phyloP scores from a whole-genome alignment of 2,797 vertebrate genomes.

The Falco biarmicus region DNA sequence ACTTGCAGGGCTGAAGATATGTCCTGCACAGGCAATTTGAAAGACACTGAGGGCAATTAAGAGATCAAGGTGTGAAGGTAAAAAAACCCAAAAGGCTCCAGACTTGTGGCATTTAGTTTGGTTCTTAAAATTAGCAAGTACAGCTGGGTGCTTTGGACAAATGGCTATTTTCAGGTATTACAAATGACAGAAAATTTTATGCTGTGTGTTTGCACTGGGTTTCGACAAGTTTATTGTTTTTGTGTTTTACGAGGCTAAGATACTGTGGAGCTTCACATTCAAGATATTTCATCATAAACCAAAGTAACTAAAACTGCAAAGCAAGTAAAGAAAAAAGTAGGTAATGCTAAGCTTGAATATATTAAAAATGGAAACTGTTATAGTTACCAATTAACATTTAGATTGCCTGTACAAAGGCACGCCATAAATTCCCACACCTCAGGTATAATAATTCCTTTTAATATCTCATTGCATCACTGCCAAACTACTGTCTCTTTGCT shows the following conservation, averaged over 20 bases:
- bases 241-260: constrained; percentile 13
- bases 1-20: not conserved
- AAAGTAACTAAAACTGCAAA: constrained; percentile 27
- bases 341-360: constrained; percentile 6
- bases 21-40: not conserved
- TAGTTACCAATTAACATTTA: constrained; percentile 62
- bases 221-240: constrained; percentile 24
- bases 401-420: constrained; percentile 52
- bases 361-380: constrained; percentile 42
- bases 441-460: constrained; percentile 45
- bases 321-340: constrained; percentile 14
- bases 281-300: constrained; percentile 20
- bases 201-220: not conserved
- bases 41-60: not conserved
- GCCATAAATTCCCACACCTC: constrained; percentile 31
- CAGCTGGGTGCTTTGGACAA: not conserved
- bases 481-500: not conserved
- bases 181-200: not conserved
- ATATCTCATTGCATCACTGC: not conserved
- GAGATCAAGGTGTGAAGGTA: not conserved
- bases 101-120: not conserved
- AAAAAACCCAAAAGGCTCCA: not conserved
- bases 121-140: not conserved
- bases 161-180: not conserved
- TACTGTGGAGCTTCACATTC: not conserved